phyloP scores from a whole-genome alignment of 2,888 invertebrate genomes.

The Agonopterix arenella region DNA sequence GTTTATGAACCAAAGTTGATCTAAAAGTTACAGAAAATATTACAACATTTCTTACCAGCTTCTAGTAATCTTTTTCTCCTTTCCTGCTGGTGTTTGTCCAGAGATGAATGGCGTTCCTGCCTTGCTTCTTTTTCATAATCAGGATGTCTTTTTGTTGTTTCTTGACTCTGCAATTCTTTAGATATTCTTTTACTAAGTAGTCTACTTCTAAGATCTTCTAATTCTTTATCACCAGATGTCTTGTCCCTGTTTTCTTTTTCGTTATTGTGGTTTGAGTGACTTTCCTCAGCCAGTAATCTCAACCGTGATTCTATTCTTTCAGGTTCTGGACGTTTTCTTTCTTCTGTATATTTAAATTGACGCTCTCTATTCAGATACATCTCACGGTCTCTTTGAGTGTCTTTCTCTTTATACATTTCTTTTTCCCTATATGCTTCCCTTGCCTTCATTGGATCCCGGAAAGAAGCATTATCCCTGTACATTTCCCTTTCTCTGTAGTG shows the following conservation, averaged over 20 bases:
- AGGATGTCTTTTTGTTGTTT: slow-evolving; percentile 42
- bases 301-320: slow-evolving; percentile 63
- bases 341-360: slow-evolving; percentile 59
- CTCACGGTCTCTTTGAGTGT: slow-evolving; percentile 47
- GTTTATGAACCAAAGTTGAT: too few relatives aligned
- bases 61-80: slow-evolving; percentile 82
- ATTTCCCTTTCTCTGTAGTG: slow-evolving; percentile 56
- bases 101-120: slow-evolving; percentile 47
- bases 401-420: slow-evolving; percentile 50
- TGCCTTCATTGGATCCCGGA: slow-evolving; percentile 31
- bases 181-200: slow-evolving; percentile 82
- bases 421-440: slow-evolving; percentile 54
- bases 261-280: slow-evolving; percentile 49
- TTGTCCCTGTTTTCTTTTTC: slow-evolving; percentile 70
- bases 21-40: neutral
- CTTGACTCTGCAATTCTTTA: slow-evolving; percentile 78
- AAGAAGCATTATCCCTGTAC: slow-evolving; percentile 58
- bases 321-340: slow-evolving; percentile 50
- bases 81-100: slow-evolving; percentile 74
- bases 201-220: slow-evolving; percentile 86
- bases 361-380: slow-evolving; percentile 49
- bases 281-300: slow-evolving; percentile 55
- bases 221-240: slow-evolving; percentile 75
- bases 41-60: slow-evolving; percentile 71
- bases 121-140: slow-evolving; percentile 69